phyloP scores from a whole-genome alignment of 2,888 invertebrate species.

The Anarsia innoxiella region DNA sequence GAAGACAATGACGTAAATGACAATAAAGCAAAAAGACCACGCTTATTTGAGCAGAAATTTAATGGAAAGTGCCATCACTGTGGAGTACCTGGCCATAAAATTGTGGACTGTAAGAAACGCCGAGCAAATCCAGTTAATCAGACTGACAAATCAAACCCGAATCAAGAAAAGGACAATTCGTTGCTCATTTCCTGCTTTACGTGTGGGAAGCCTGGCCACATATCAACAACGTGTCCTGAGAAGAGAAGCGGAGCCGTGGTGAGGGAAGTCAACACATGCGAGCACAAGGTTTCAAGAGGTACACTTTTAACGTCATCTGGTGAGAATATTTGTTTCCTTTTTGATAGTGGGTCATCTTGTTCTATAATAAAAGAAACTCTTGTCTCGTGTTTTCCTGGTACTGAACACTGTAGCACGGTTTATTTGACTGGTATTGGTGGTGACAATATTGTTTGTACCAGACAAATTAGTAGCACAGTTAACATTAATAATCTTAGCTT shows the following conservation, averaged over 20 bases:
- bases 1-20: constrained; percentile 3
- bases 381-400: not conserved
- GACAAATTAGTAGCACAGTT: not conserved
- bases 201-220: constrained; percentile 8
- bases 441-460: not conserved
- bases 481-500: not conserved
- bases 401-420: not conserved
- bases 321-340: constrained; percentile 7
- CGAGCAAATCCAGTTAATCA: not conserved
- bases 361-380: not conserved
- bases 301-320: not conserved
- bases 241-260: not conserved
- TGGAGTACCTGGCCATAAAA: constrained; percentile 9
- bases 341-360: constrained; percentile 2
- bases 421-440: not conserved
- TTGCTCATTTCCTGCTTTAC: constrained; percentile 4
- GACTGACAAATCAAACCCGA: not conserved
- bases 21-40: constrained; percentile 1
- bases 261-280: constrained; percentile 6
- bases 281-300: not conserved
- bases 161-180: not conserved
- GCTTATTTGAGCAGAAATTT: constrained; percentile 6
- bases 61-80: constrained; percentile 12
- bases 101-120: not conserved
- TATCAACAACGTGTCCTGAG: constrained; percentile 3